Conservation (phyloP, 2,888 invertebrate species). For the Sturmia bella region DNA sequence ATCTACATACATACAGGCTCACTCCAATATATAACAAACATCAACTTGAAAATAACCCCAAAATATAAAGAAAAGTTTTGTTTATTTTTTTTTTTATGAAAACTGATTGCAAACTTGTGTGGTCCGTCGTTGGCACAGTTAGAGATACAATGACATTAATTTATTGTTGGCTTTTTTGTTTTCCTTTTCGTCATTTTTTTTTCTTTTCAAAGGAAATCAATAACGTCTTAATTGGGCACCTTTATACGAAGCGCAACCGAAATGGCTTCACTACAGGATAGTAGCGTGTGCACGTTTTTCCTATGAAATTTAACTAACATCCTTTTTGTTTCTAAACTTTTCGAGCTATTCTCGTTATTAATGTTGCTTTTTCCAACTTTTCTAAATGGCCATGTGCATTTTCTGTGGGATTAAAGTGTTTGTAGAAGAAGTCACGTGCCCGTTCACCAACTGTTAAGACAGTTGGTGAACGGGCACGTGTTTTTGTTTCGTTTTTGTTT, state of each 20-base stretch:
- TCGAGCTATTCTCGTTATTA: neutral
- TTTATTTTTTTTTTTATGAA: neutral
- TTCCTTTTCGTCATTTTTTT: constrained; percentile 5
- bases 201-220: constrained; percentile 57
- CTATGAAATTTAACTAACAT: neutral
- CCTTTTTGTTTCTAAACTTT: neutral
- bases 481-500: neutral
- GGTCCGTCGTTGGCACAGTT: neutral
- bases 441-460: constrained; percentile 40
- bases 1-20: neutral
- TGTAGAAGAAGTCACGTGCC: constrained; percentile 56
- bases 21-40: constrained; percentile 56
- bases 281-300: neutral
- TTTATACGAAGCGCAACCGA: constrained; percentile 45
- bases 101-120: constrained; percentile 16
- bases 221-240: constrained; percentile 69
- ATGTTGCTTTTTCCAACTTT: neutral
- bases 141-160: constrained; percentile 44
- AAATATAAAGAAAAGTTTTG: constrained; percentile 20
- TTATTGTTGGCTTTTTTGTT: constrained; percentile 37
- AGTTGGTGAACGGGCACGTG: constrained; percentile 6
- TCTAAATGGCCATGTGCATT: constrained; percentile 7
- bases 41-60: constrained; percentile 34
- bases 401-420: constrained; percentile 36
- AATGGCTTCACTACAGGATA: neutral